These are phyloP conservation scores for Polypterus senegalus DNA, from an alignment of 2,113 vertebrate genomes.

Conservation along the genomic window DNA sequence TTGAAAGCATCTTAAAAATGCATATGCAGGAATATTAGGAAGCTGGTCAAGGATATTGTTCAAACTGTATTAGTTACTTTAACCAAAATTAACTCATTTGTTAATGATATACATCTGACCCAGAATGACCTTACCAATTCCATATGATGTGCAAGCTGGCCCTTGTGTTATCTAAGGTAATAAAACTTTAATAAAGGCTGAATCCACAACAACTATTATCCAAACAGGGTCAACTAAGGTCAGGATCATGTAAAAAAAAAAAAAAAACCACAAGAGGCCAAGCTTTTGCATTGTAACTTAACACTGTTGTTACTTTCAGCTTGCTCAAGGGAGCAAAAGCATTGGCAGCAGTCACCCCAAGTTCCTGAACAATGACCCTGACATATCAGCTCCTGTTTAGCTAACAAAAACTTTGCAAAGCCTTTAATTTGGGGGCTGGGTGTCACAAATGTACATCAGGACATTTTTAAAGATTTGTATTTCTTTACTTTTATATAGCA, in stretches of 20 bases:
- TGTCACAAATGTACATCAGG: neutral
- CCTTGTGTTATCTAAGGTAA: constrained; percentile 60
- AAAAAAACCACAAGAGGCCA: constrained; percentile 64
- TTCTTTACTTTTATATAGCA: too few relatives aligned
- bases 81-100: constrained; percentile 52
- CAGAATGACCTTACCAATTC: constrained; percentile 34
- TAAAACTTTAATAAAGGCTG: constrained; percentile 64
- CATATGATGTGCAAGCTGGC: constrained; percentile 45
- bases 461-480: neutral
- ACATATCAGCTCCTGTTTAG: constrained; percentile 25
- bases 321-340: constrained; percentile 50
- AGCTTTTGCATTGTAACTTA: constrained; percentile 61
- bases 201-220: constrained; percentile 48
- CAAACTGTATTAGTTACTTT: constrained; percentile 23
- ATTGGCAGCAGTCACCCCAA: constrained; percentile 34
- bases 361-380: neutral
- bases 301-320: constrained; percentile 62
- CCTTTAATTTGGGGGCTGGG: too few relatives aligned
- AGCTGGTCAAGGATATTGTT: constrained; percentile 24
- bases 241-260: constrained; percentile 46
- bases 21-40: constrained; percentile 5
- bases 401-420: constrained; percentile 24
- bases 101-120: constrained; percentile 59
- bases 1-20: too few relatives aligned
- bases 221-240: constrained; percentile 63